These are phyloP conservation scores for Falco columbarius DNA, from an alignment of 2,797 vertebrate genomes.

Conservation along the genomic window DNA sequence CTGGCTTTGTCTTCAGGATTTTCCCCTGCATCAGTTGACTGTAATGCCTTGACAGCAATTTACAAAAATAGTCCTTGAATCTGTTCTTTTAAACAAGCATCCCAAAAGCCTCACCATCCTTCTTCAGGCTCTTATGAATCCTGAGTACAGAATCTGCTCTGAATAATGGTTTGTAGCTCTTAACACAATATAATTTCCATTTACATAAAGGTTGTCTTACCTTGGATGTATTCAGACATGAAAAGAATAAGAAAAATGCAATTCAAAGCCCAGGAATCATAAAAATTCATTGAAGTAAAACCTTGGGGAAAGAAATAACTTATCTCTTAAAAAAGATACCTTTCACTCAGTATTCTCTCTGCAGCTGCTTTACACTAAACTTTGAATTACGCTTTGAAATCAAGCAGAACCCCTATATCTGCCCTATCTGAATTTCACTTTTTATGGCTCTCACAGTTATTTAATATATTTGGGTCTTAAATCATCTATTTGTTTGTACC, in stretches of 20 bases:
- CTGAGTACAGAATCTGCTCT: background rate
- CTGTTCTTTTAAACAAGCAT: conserved; percentile 1
- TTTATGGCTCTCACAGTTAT: background rate
- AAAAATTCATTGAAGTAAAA: conserved; percentile 34
- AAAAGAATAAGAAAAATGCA: conserved; percentile 27
- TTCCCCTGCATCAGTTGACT: background rate
- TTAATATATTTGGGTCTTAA: background rate
- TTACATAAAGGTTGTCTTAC: conserved; percentile 32
- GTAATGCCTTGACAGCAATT: background rate
- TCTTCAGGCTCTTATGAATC: background rate
- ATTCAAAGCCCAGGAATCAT: conserved; percentile 7
- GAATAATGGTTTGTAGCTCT: background rate
- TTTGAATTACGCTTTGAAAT: conserved; percentile 12
- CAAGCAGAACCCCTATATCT: background rate
- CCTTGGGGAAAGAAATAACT: conserved; percentile 22
- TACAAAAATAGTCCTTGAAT: background rate
- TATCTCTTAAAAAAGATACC: background rate
- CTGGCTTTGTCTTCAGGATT: background rate
- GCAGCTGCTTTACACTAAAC: background rate
- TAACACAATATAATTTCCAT: background rate
- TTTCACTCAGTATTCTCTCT: background rate
- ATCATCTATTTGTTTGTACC: background rate
- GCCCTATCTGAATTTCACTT: background rate
- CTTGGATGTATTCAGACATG: conserved; percentile 36
- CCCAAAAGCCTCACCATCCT: background rate